Evolutionary conservation across 2,888 invertebrate genomes (phyloP), one percentile per base, ranked within the genome.

Genomic region (Eupithecia subfuscata): DNA sequence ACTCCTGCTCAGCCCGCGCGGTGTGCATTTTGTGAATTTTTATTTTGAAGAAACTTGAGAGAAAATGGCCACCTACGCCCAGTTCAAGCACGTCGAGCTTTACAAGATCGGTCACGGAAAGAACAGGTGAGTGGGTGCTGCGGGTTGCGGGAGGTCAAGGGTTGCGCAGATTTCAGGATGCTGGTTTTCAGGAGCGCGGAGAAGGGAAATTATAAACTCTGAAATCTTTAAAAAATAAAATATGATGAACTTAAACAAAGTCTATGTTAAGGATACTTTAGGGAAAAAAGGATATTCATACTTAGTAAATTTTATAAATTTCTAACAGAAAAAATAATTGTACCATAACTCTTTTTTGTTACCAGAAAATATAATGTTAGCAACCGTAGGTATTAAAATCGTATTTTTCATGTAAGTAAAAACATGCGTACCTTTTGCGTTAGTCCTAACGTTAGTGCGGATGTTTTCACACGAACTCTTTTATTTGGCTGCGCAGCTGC

Each of bases 31-130:
- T 86, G 86, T 86, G 89, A 88, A 85, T 84, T 77, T 70, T 75
- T 76, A 79, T 77, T 78, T 69, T 86, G 86, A 85, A 85, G 84
- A 84, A 85, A 82, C 80, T 78, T 79, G 83, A 84, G 82, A 80
- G 77, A 88, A 87, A 87, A 98, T 98, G 98, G 98, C 98, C 92
- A 97, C 98, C 91, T 98, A 98, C 96, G 98, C 98, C 90, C 97
- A 98, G 84, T 98, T 98, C 96, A 97, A 98, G 95, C 98, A 98
- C 95, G 97, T 98, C 93, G 98, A 98, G 95, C 97, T 98, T 87
- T 98, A 98, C 96, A 98, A 98, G 95, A 97, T 98, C 91, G 98
- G 98, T 92, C 97, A 97, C 95, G 98, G 98, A 91, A 98, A 98
- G 95, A 98, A 98, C 95, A 97, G 98, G 98, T 98, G 83, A 91